These are phyloP conservation scores for Micoletzkya japonica DNA, from an alignment of 2,888 invertebrate species.

Conservation along the genomic window DNA sequence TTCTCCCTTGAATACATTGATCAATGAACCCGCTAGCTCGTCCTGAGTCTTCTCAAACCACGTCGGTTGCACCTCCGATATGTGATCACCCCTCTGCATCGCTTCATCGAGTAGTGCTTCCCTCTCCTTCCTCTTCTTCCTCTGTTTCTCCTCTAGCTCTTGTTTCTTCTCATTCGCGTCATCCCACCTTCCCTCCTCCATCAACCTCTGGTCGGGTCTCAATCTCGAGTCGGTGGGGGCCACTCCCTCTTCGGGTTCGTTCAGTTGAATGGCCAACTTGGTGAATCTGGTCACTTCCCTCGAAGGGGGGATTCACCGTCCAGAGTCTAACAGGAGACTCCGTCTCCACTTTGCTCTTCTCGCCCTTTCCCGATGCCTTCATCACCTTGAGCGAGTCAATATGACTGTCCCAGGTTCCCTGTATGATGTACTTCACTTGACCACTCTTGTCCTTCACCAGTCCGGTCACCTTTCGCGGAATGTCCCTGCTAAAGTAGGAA, in stretches of 20 bases:
- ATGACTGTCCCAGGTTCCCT: slow-evolving; percentile 91
- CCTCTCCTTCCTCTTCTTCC: slow-evolving; percentile 76
- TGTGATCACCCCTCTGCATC: slow-evolving; percentile 70
- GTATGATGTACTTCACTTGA: slow-evolving; percentile 73
- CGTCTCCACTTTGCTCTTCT: slow-evolving; percentile 81
- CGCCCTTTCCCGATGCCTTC: slow-evolving; percentile 72
- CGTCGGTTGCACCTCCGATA: slow-evolving; percentile 77
- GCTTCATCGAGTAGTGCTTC: slow-evolving; percentile 79
- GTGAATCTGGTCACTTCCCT: no score
- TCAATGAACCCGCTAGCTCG: slow-evolving; percentile 37
- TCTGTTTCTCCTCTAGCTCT: slow-evolving; percentile 91
- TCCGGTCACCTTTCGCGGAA: slow-evolving; percentile 82
- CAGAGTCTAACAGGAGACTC: slow-evolving; percentile 82
- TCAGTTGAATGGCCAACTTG: slow-evolving; percentile 89
- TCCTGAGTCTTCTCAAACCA: slow-evolving; percentile 81
- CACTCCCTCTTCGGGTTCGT: slow-evolving; percentile 87
- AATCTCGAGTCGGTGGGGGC: slow-evolving; percentile 91
- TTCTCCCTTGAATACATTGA: slow-evolving; percentile 74
- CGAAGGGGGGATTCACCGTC: slow-evolving; percentile 79
- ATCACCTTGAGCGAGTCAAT: slow-evolving; percentile 74
- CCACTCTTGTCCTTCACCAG: slow-evolving; percentile 71
- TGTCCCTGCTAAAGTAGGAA: slow-evolving; percentile 95
- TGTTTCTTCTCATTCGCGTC: slow-evolving; percentile 65
- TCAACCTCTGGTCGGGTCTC: slow-evolving; percentile 93
- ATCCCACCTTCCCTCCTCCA: slow-evolving; percentile 76